Evolutionary conservation across 2,797 vertebrate species (phyloP).

Genomic region (Thamnophis elegans): DNA sequence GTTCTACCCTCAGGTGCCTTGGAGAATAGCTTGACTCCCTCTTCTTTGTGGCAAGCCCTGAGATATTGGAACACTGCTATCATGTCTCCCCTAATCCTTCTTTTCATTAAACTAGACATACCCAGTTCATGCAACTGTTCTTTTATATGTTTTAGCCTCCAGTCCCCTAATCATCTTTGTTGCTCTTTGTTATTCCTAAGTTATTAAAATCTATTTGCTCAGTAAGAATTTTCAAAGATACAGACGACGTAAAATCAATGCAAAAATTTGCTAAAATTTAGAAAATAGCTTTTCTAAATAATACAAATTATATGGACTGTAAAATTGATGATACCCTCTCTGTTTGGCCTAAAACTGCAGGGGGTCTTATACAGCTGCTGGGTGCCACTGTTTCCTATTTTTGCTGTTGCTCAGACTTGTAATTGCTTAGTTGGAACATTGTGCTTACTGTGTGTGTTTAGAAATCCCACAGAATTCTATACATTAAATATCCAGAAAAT

Average conservation of each 20-base stretch:
- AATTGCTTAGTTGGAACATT: not conserved
- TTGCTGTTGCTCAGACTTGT: not conserved
- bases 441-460: not conserved
- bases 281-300: slow-evolving; percentile 4
- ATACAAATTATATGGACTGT: not conserved
- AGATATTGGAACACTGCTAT: too few species aligned
- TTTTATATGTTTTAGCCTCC: too few species aligned
- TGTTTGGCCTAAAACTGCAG: not conserved
- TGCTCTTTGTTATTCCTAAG: too few species aligned
- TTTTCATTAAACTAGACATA: too few species aligned
- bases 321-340: slow-evolving; percentile 13
- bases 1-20: too few species aligned
- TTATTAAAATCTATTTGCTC: not conserved
- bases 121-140: too few species aligned
- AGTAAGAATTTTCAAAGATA: not conserved
- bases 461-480: not conserved
- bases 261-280: not conserved
- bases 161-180: too few species aligned
- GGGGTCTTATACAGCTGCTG: slow-evolving; percentile 1
- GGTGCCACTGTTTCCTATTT: slow-evolving; percentile 3
- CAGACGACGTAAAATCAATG: not conserved
- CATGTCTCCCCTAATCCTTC: too few species aligned
- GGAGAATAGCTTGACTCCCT: too few species aligned
- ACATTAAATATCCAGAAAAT: slow-evolving; percentile 11
- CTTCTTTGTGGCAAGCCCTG: too few species aligned